Evolutionary conservation across 2,797 vertebrate species (phyloP).

Genomic region (Poeciliopsis presidionis): DNA sequence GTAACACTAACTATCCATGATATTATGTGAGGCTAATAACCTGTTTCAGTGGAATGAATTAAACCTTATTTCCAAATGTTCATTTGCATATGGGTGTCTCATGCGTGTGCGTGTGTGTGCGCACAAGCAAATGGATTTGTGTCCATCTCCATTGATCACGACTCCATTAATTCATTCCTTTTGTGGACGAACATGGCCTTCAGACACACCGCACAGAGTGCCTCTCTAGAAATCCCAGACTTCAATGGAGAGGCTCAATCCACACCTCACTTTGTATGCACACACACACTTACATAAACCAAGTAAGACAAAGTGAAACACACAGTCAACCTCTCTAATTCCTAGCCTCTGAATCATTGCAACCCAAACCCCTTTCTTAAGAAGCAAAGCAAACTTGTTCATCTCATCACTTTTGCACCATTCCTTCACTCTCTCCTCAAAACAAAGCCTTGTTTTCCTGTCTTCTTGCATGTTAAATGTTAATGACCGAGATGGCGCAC

Average conservation of each 20-base stretch:
- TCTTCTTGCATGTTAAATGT: constrained; percentile 9
- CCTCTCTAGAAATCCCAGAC: constrained; percentile 54
- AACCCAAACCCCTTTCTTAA: constrained; percentile 7
- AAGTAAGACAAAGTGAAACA: constrained; percentile 18
- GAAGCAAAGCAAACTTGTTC: constrained; percentile 19
- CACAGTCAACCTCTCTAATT: constrained; percentile 19
- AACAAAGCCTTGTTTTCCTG: neutral
- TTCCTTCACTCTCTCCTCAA: constrained; percentile 9
- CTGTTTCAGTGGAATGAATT: constrained; percentile 52
- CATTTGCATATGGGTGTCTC: constrained; percentile 13
- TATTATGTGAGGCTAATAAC: no score
- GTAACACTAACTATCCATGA: no score
- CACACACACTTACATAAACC: constrained; percentile 6
- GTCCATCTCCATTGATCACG: constrained; percentile 53
- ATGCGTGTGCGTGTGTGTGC: neutral
- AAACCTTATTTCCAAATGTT: constrained; percentile 37
- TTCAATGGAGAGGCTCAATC: constrained; percentile 54
- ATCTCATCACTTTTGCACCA: neutral
- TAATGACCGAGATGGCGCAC: constrained; percentile 1
- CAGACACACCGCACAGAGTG: constrained; percentile 45
- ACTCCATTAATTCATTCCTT: constrained; percentile 65
- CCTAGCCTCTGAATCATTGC: constrained; percentile 9
- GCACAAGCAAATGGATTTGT: constrained; percentile 15
- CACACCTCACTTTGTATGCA: constrained; percentile 39
- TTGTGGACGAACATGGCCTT: constrained; percentile 56